Conservation (phyloP, 2,113 vertebrate genomes). For the Globicephala melas region DNA sequence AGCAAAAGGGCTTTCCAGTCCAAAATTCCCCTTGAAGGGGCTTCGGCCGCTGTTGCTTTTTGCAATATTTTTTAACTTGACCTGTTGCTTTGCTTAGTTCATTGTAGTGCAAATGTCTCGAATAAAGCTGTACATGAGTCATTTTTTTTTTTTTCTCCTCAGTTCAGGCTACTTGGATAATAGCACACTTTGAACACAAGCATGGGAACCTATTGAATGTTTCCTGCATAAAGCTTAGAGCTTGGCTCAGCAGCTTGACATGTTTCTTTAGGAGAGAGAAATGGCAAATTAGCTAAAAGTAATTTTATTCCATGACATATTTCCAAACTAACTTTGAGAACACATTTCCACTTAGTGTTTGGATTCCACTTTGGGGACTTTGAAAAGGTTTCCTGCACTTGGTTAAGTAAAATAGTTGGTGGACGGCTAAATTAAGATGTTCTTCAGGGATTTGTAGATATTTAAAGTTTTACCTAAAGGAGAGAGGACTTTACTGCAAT, state of each 20-base stretch:
- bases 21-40: conserved; percentile 61
- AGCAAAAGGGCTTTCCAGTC: conserved; percentile 65
- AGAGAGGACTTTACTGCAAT: conserved; percentile 31
- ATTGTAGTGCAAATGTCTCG: conserved; percentile 76
- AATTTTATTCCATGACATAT: conserved; percentile 66
- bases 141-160: conserved; percentile 53
- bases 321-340: conserved; percentile 68
- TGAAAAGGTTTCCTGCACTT: conserved; percentile 52
- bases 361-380: conserved; percentile 41
- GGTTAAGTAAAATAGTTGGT: conserved; percentile 47
- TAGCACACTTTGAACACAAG: conserved; percentile 69
- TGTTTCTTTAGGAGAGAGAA: conserved; percentile 61
- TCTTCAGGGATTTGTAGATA: conserved; percentile 55
- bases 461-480: conserved; percentile 57
- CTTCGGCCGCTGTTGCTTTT: conserved; percentile 58
- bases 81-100: conserved; percentile 66
- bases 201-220: conserved; percentile 65
- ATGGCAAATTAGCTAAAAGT: conserved; percentile 67
- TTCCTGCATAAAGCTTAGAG: conserved; percentile 55
- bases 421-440: conserved; percentile 21
- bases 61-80: conserved; percentile 71
- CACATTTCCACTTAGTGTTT: conserved; percentile 58
- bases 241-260: conserved; percentile 28
- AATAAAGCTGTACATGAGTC: conserved; percentile 70
- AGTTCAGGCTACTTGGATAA: conserved; percentile 66